Base-by-base conservation (phyloP, 2,797 vertebrate species). In the Anguilla megastoma region DNA sequence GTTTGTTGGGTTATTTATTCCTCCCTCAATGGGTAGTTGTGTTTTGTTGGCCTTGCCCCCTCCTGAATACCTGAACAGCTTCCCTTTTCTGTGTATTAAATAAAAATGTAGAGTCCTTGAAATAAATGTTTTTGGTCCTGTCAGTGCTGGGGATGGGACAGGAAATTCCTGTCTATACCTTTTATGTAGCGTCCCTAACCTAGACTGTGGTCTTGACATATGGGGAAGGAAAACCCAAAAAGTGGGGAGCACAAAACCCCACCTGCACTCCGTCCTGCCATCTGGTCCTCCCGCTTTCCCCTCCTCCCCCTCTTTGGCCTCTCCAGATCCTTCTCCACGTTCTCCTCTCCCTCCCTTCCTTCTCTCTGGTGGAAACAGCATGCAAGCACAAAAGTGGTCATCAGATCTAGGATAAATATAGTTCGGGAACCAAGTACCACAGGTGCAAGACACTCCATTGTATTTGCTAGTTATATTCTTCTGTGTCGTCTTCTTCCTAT, bases 281-380 rank as follows among this genome's bases (percentile, higher is more conserved):
- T 30, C 52, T 58, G n/a, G 2, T 30, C 50, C 24, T 33, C 83
- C 27, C 21, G n/a, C 52, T 16, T 54, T 16, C 24, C 24, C 12
- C 83, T 84, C 50, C 50, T 56, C 50, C 52, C 48, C 30, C 21
- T 60, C 80, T n/a, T 56, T 24, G 10, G 66, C 52, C 74, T 8
- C 1, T 54, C 66, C 69, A 21, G 2, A 50, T 1, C 12, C 56
- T 48, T n/a, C 41, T 56, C 86, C 71, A 30, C n/a, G 6, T 36
- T 33, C 71, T 87, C 86, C n/a, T 71, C 63, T 58, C 30, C 85
- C n/a, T 33, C 84, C 30, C 69, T 63, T 85, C 33, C 60, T n/a
- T 36, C 54, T 27, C 86, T 84, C 83, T 84, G 83, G 24, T 30
- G 52, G 30, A 82, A 14, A 82, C 45, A 82, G 45, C 3, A 50